Evolutionary conservation across 2,888 invertebrate genomes (phyloP).

Genomic region (Deilephila porcellus): DNA sequence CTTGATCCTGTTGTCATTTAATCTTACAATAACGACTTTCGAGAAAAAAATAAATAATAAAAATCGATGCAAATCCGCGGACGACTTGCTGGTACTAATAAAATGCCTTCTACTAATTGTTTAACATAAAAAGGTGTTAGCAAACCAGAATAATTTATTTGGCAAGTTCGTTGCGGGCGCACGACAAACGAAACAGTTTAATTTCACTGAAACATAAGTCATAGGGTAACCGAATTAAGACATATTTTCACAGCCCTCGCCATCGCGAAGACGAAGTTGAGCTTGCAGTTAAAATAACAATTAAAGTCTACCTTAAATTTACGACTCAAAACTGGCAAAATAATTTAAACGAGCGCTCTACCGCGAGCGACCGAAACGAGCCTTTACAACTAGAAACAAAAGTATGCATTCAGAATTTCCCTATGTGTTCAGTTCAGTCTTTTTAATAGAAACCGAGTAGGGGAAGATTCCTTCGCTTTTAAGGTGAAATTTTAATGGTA

Average conservation of each 20-base stretch:
- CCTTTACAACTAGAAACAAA: conserved; percentile 77
- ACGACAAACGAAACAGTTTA: conserved; percentile 58
- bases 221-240: conserved; percentile 81
- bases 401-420: conserved; percentile 70
- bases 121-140: conserved; percentile 48
- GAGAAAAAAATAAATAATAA: conserved; percentile 12
- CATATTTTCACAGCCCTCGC: conserved; percentile 77
- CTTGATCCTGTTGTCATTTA: conserved; percentile 7
- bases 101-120: conserved; percentile 26
- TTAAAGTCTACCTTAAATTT: conserved; percentile 83
- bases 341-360: conserved; percentile 77
- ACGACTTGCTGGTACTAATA: background rate
- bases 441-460: conserved; percentile 63
- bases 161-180: conserved; percentile 46
- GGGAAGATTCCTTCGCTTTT: conserved; percentile 64
- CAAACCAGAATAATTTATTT: conserved; percentile 59
- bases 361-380: conserved; percentile 72
- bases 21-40: conserved; percentile 46
- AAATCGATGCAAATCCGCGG: conserved; percentile 8
- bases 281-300: conserved; percentile 85
- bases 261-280: conserved; percentile 73
- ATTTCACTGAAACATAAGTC: conserved; percentile 79
- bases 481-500: conserved; percentile 82
- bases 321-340: conserved; percentile 82
- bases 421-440: conserved; percentile 64